phyloP scores from a whole-genome alignment of 2,888 invertebrate genomes.

The Cetonia aurata region DNA sequence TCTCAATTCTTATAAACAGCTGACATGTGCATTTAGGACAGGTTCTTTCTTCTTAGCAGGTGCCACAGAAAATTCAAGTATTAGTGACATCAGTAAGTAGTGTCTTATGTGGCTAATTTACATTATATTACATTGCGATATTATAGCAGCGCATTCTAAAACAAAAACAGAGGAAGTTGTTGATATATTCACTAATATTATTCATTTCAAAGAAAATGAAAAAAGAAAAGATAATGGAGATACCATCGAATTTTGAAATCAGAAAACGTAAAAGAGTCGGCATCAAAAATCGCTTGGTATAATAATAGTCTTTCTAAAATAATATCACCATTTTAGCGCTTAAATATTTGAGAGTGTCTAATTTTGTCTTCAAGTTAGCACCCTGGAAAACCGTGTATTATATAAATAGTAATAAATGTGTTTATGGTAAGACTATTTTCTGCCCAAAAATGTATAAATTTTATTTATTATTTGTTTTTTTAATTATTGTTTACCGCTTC shows the following conservation, averaged over 20 bases:
- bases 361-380: conserved; percentile 24
- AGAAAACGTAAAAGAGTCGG: background rate
- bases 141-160: conserved; percentile 54
- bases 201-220: conserved; percentile 2
- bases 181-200: conserved; percentile 14
- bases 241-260: too few species aligned
- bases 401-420: conserved; percentile 9
- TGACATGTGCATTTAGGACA: conserved; percentile 44
- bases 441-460: conserved; percentile 13
- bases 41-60: conserved; percentile 43
- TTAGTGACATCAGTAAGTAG: conserved; percentile 46
- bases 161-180: conserved; percentile 55
- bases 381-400: conserved; percentile 31
- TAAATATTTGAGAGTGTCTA: conserved; percentile 26
- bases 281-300: conserved; percentile 18
- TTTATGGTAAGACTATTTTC: conserved; percentile 31
- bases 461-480: conserved; percentile 1
- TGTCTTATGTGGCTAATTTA: conserved; percentile 54
- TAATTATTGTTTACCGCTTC: background rate
- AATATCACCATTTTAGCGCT: conserved; percentile 25
- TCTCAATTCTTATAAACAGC: conserved; percentile 30
- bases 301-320: background rate
- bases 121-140: conserved; percentile 49
- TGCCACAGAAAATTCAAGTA: conserved; percentile 50
- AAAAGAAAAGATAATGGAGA: background rate